Evolutionary conservation across 2,888 invertebrate genomes (phyloP).

Genomic region (Cephus spinipes): DNA sequence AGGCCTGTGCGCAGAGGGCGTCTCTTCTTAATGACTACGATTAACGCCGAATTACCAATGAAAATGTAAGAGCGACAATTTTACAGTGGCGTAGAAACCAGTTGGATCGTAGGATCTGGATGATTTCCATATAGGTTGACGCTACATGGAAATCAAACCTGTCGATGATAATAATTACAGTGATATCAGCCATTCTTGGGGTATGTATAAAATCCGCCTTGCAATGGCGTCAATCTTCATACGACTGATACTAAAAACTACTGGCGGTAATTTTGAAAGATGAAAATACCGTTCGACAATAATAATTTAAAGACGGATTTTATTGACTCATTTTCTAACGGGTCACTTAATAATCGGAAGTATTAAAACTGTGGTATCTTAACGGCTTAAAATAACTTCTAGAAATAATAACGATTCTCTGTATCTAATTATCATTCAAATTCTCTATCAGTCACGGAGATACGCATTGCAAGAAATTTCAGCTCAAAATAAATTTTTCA

Average conservation of each 20-base stretch:
- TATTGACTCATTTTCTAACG: neutral
- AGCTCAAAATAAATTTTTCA: neutral
- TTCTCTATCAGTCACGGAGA: neutral
- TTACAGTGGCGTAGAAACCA: neutral
- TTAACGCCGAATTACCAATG: constrained; percentile 3
- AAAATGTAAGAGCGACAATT: neutral
- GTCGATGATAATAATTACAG: neutral
- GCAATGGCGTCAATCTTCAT: neutral
- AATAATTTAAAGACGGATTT: neutral
- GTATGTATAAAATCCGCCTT: neutral
- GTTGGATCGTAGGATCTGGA: neutral
- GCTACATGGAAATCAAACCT: neutral
- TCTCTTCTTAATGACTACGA: neutral
- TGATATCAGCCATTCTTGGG: neutral
- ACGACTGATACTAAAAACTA: neutral
- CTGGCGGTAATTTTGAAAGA: neutral
- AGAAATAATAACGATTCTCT: neutral
- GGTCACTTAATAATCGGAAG: neutral
- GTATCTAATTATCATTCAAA: neutral
- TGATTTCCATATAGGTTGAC: neutral
- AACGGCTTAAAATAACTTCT: neutral
- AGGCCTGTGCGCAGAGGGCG: neutral
- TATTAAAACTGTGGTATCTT: neutral
- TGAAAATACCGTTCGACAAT: neutral
- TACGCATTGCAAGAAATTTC: neutral